A percentile compares a stretch with the other conserved stretches of the same genome.
These are phyloP conservation scores for Nibea albiflora DNA, from an alignment of 2,113 vertebrate genomes.

Conservation along the genomic window DNA sequence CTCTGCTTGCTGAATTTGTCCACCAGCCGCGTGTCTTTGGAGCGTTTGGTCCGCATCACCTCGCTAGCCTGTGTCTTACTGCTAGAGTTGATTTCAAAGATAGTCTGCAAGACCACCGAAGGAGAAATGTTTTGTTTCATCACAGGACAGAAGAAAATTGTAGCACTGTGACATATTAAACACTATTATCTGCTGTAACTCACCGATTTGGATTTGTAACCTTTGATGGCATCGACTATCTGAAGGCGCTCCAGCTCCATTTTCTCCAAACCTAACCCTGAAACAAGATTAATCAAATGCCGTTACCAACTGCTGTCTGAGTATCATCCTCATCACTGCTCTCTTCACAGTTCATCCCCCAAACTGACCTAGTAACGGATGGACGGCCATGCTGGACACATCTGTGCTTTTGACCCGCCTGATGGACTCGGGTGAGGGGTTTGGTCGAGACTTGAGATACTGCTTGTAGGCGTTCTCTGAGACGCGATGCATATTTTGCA, in stretches of 20 bases:
- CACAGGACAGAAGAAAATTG: background rate
- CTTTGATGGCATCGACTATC: conserved; percentile 91
- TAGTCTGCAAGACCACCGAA: conserved; percentile 84
- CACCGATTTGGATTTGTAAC: conserved; percentile 91
- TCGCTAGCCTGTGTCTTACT: conserved; percentile 87
- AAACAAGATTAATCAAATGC: conserved; percentile 9
- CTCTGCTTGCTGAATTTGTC: conserved; percentile 85
- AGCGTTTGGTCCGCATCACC: conserved; percentile 92
- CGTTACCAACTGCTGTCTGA: background rate
- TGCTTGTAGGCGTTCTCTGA: conserved; percentile 93
- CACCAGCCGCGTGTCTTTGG: conserved; percentile 83
- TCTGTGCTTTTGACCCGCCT: conserved; percentile 91
- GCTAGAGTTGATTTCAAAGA: conserved; percentile 96
- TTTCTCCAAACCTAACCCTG: conserved; percentile 88
- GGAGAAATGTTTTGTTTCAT: background rate
- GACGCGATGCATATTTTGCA: conserved; percentile 85
- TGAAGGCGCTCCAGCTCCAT: conserved; percentile 89
- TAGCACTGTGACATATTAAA: background rate
- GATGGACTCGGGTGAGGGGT: conserved; percentile 91
- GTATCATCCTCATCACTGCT: background rate
- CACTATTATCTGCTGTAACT: conserved; percentile 63
- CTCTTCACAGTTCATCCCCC: background rate
- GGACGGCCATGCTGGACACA: conserved; percentile 86
- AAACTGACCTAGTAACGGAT: conserved; percentile 91
- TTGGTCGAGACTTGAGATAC: conserved; percentile 91